Evolutionary conservation across 2,113 vertebrate species (phyloP), one percentile per base, ranked within the genome.

Genomic region (Mormyrus lacerda): DNA sequence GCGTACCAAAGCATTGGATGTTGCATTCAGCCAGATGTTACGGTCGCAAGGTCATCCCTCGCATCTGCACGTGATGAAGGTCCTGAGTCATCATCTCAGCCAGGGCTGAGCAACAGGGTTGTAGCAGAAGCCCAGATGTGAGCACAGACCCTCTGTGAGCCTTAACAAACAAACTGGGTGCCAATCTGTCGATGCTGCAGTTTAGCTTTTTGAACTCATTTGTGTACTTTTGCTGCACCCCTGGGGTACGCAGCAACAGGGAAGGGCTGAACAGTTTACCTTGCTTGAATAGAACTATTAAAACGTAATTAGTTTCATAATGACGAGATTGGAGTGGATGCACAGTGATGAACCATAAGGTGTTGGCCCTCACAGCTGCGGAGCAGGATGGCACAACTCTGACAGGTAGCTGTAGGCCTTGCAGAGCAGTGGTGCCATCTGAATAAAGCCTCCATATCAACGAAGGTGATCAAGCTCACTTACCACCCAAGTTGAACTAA

Each of bases 141-240:
- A 4, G 24, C 51, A 58, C 88, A 42, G 7, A 55, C 31, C 17
- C 48, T 19, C 51, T 35, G 35, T 31, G 35, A 84, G 39, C 88
- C 51, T 45, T 89, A n/a, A 84, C 83, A 58, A 61, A 58, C 73
- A 85, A 8, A 35, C 50, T 53, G 48, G 2, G 10, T 6, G 39
- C 31, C 53, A 90, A 91, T 93, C 91, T 91, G 89, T 91, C 91
- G 85, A 89, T 39, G 48, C 82, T 27, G 35, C 8, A 21, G 19
- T 39, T 83, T 69, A 13, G 27, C 61, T 89, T n/a, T 61, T 89
- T 2, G 2, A 35, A 83, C 50, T 4, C 31, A 19, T 44, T 9
- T 7, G 61, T 17, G 65, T n/a, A 31, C 15, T 51, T 79, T 79
- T 7, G 17, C 61, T 82, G 47, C 13, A 48, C 35, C 88, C 48